Evolutionary conservation across 2,888 invertebrate species (phyloP), one percentile per base, ranked within the genome.

Genomic region (Scaeva pyrastri): DNA sequence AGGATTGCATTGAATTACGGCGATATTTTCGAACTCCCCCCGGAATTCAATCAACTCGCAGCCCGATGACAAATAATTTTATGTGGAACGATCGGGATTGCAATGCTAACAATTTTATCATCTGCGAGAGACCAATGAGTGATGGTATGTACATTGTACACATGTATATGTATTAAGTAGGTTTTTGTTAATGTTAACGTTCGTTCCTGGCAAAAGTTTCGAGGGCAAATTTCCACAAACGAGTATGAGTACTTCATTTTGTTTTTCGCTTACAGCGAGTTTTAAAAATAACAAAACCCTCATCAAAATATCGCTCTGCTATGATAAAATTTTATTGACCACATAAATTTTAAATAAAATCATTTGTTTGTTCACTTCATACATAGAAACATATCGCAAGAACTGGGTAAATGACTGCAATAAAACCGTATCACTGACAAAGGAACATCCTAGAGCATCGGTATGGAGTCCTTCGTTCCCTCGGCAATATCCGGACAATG

Each of bases 41-140:
- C 10, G 90, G 90, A 43, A 88, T 90, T 36, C 91, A 91, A 66
- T 88, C 90, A 12, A 91, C 92, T 66, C 91, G 92, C 6, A 91
- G 92, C 26, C 91, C 93, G 66, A 90, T 94, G 1, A 93, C 95
- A 0, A 92, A 93, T 21, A 94, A 94, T 87, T 96, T 95, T 92
- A 96, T 95, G 94, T 97, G 97, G 97, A 97, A 97, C 91, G 97
- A 97, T 90, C 91, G 96, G 31, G 95, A 96, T 89, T 97, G 97
- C 91, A 92, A 94, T 21, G 95, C 95, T 41, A 94, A 94, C 68
- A 97, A 97, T 92, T 95, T 94, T 92, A 96, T 95, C 91, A 94
- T 97, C 43, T 97, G 97, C 91, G 96, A 96, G 91, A 93, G 94
- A 66, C 94, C 95, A n/a, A 94, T 94, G 84, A 93, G 94, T 73